Base-by-base conservation (phyloP, 2,888 invertebrate species). In the Drosophila maculinotata region DNA sequence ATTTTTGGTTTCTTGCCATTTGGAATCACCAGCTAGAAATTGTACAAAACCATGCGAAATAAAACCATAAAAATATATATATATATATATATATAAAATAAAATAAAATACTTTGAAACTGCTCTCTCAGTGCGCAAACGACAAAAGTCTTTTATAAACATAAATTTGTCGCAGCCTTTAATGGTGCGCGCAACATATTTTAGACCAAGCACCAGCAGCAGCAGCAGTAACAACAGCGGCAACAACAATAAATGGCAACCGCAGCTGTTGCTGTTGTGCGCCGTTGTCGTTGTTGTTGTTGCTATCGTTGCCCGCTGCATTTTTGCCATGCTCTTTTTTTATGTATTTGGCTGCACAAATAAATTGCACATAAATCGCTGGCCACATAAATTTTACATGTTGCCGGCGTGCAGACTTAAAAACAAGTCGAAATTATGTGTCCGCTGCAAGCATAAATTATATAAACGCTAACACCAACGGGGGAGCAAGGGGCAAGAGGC, bases 291-390 rank as follows among this genome's bases (percentile, higher is more conserved):
- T 57, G 38, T 49, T 65, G 63, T 51, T 67, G 52, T 42, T 84
- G 45, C 33, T 39, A n/a, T n/a, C n/a, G 44, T 68, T 67, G 62
- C 33, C 23, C 36, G 69, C 58, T 58, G 75, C 52, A 69, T 63
- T 60, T 57, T 77, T 65, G 62, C 57, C 47, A 45, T 59, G 63
- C 54, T 74, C 60, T 38, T 54, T 64, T 60, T 49, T 58, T 33
- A 33, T 45, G 63, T 79, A 58, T 86, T 83, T 70, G 71, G 62
- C 75, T 75, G 78, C 82, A 80, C 87, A 82, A 86, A 82, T 82
- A 83, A 84, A 83, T 87, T 87, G 87, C 87, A 76, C 87, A 84
- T 87, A 83, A 86, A 87, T 82, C 84, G 87, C 75, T 78, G 75
- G 71, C 70, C 84, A 87, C 87, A 86, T 84, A 84, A 83, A 84